Evolutionary conservation across 2,113 vertebrate species (phyloP).

Genomic region (Synchiropus splendidus): DNA sequence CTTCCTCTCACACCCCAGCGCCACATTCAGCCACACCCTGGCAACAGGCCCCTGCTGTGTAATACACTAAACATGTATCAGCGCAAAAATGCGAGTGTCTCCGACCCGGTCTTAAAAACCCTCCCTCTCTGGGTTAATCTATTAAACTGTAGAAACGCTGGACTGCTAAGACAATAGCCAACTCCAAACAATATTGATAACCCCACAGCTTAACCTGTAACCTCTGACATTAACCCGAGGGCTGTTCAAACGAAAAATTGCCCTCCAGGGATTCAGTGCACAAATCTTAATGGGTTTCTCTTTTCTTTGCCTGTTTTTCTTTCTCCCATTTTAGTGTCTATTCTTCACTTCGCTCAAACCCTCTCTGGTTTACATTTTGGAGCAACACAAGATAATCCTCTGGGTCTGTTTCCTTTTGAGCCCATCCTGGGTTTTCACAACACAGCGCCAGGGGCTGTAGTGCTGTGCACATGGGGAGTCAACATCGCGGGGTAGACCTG

Average conservation of each 20-base stretch:
- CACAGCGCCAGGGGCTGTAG: conserved; percentile 21
- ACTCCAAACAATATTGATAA: conserved; percentile 51
- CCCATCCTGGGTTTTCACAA: conserved; percentile 37
- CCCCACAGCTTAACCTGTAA: conserved; percentile 36
- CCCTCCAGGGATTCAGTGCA: conserved; percentile 38
- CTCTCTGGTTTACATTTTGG: conserved; percentile 27
- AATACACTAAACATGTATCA: conserved; percentile 5
- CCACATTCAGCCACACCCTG: conserved; percentile 43
- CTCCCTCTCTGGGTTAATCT: conserved; percentile 26
- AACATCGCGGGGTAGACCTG: conserved; percentile 18
- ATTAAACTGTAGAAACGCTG: conserved; percentile 21
- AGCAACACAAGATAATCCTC: conserved; percentile 30
- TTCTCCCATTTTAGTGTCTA: conserved; percentile 3
- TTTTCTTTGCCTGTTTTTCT: conserved; percentile 28
- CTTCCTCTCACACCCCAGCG: conserved; percentile 56
- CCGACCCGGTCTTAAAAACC: conserved; percentile 16
- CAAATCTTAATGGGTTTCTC: conserved; percentile 27
- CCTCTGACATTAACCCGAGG: conserved; percentile 43
- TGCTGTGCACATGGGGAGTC: conserved; percentile 13
- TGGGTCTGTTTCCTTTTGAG: conserved; percentile 33
- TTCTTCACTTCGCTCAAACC: conserved; percentile 6
- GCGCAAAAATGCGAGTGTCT: conserved; percentile 4
- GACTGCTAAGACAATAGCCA: conserved; percentile 31
- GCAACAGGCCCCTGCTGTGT: conserved; percentile 10
- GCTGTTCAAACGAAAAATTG: conserved; percentile 51